A percentile compares a stretch with the other conserved stretches of the same genome.
phyloP scores from a whole-genome alignment of 2,113 vertebrate species.

The Rhea americana region DNA sequence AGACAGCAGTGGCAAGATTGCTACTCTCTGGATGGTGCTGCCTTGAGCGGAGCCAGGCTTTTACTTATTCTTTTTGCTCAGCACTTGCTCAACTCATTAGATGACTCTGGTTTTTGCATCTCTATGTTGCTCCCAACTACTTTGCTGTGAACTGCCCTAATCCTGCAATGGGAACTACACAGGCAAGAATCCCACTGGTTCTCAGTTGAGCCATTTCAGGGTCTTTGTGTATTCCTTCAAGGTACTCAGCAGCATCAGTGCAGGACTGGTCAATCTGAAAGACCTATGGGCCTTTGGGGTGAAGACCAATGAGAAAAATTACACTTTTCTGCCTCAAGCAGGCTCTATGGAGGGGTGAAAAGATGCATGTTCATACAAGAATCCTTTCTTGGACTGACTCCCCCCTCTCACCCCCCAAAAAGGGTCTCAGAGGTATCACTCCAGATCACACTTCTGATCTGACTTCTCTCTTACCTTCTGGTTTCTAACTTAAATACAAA shows the following conservation, averaged over 20 bases:
- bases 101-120: neutral
- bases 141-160: neutral
- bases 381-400: neutral
- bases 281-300: rapidly evolving
- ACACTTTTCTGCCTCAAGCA: neutral
- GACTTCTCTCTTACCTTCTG: neutral
- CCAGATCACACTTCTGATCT: neutral
- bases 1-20: neutral
- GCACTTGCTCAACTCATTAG: neutral
- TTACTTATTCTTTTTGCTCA: neutral
- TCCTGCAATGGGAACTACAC: neutral
- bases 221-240: neutral
- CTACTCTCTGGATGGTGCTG: too few species aligned
- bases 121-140: neutral
- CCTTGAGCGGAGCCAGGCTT: neutral
- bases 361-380: neutral
- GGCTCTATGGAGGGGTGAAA: neutral
- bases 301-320: rapidly evolving
- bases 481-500: neutral
- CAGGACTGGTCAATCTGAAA: neutral
- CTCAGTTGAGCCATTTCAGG: neutral
- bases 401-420: neutral
- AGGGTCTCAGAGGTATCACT: neutral
- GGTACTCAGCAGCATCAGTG: neutral
- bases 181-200: neutral